A percentile compares a stretch with the other conserved stretches of the same genome.
phyloP scores from a whole-genome alignment of 2,888 invertebrate species.

The Pyrrhosoma nymphula region DNA sequence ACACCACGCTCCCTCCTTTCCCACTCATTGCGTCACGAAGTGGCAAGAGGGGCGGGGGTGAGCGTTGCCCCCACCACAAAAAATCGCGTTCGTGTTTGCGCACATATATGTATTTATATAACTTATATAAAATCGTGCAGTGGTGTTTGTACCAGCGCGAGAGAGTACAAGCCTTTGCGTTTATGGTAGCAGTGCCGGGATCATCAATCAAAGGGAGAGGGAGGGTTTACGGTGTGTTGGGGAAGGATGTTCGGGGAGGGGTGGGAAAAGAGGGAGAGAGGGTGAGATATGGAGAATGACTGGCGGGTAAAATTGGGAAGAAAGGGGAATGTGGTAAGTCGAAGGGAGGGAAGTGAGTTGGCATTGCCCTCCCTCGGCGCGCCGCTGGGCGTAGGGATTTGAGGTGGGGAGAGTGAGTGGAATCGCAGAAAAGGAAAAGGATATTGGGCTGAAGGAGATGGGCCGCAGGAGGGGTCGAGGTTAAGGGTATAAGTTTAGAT shows the following conservation, averaged over 20 bases:
- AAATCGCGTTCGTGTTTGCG: no score
- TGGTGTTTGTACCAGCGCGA: background rate
- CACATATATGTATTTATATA: no score
- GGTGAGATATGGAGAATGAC: background rate
- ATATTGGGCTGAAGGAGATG: background rate
- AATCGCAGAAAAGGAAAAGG: background rate
- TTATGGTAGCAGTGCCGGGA: background rate
- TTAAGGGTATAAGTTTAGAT: constrained; percentile 13
- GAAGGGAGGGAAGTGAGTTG: background rate
- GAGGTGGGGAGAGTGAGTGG: background rate
- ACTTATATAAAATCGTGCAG: no score
- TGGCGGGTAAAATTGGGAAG: background rate
- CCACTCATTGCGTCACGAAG: background rate
- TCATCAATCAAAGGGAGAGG: constrained; percentile 3
- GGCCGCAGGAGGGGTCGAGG: background rate
- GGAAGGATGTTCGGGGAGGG: background rate
- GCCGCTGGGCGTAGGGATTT: no score
- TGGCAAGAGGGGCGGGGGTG: background rate
- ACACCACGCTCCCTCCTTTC: no score
- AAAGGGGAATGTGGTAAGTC: background rate
- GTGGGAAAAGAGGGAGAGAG: background rate
- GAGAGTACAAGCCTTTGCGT: background rate
- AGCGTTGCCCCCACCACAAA: no score
- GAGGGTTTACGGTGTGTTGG: background rate
- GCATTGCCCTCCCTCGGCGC: no score